phyloP scores from a whole-genome alignment of 2,797 vertebrate species.

The Sebastes kiyomatsui region DNA sequence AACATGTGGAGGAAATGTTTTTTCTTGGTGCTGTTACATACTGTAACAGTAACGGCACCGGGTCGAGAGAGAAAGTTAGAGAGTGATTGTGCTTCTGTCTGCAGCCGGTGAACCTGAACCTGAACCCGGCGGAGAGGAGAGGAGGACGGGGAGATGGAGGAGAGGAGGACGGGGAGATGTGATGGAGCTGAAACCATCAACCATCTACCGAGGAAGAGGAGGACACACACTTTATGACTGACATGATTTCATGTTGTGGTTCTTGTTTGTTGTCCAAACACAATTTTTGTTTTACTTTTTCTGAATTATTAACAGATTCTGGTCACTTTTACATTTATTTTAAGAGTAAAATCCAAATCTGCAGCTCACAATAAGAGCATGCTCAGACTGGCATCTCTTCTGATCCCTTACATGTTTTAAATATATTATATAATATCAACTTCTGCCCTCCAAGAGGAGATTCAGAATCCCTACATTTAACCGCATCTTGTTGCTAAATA shows the following conservation, averaged over 20 bases:
- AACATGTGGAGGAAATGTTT: too few relatives aligned
- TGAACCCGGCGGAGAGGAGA: neutral
- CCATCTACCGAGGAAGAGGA: neutral
- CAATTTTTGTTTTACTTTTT: neutral
- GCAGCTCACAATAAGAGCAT: too few relatives aligned
- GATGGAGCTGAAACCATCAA: neutral
- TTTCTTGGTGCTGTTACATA: too few relatives aligned
- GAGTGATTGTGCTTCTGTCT: neutral
- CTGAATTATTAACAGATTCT: neutral
- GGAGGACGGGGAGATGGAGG: neutral
- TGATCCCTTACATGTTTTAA: too few relatives aligned
- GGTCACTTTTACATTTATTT: neutral
- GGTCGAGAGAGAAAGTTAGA: neutral
- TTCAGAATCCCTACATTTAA: too few relatives aligned
- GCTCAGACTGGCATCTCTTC: too few relatives aligned
- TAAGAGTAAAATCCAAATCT: neutral
- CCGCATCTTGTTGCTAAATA: too few relatives aligned
- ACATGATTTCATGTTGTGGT: neutral
- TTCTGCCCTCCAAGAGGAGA: too few relatives aligned
- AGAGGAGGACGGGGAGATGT: neutral
- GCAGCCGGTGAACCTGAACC: neutral
- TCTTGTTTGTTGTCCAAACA: neutral
- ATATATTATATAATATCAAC: too few relatives aligned
- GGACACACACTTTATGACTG: neutral
- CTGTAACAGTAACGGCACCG: too few relatives aligned